Evolutionary conservation across 2,888 invertebrate genomes (phyloP).

Genomic region (Belgica antarctica): DNA sequence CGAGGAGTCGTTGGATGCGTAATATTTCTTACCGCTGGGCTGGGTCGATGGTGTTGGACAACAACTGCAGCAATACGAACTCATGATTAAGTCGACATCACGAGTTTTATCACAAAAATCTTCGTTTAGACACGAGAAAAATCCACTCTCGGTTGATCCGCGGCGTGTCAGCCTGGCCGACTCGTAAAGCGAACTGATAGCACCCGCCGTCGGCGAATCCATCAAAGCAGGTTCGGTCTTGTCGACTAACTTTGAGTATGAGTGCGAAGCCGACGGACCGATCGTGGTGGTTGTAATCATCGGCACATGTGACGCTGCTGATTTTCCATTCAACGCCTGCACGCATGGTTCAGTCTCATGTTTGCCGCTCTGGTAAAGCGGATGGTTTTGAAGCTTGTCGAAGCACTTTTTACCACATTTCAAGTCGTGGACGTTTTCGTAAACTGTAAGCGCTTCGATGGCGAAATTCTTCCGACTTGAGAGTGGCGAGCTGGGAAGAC

Average conservation of each 20-base stretch:
- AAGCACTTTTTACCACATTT: constrained; percentile 38
- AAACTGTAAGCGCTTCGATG: not conserved
- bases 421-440: not conserved
- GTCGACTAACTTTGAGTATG: constrained; percentile 14
- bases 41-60: constrained; percentile 35
- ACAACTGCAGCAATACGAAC: constrained; percentile 51
- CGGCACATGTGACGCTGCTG: constrained; percentile 38
- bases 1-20: constrained; percentile 57
- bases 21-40: constrained; percentile 47
- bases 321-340: constrained; percentile 46
- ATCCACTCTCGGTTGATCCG: constrained; percentile 85
- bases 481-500: constrained; percentile 59
- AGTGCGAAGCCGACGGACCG: constrained; percentile 49
- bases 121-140: constrained; percentile 83
- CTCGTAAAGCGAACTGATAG: constrained; percentile 45
- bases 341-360: constrained; percentile 46
- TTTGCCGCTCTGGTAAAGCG: constrained; percentile 55
- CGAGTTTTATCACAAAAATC: constrained; percentile 56
- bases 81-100: constrained; percentile 46
- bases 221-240: constrained; percentile 1
- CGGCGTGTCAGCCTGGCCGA: constrained; percentile 61
- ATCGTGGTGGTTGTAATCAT: constrained; percentile 46
- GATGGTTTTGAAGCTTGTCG: constrained; percentile 58
- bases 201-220: constrained; percentile 1
- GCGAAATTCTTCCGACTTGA: constrained; percentile 51